phyloP scores from a whole-genome alignment of 2,797 vertebrate genomes.

The Otolemur crassicaudatus region DNA sequence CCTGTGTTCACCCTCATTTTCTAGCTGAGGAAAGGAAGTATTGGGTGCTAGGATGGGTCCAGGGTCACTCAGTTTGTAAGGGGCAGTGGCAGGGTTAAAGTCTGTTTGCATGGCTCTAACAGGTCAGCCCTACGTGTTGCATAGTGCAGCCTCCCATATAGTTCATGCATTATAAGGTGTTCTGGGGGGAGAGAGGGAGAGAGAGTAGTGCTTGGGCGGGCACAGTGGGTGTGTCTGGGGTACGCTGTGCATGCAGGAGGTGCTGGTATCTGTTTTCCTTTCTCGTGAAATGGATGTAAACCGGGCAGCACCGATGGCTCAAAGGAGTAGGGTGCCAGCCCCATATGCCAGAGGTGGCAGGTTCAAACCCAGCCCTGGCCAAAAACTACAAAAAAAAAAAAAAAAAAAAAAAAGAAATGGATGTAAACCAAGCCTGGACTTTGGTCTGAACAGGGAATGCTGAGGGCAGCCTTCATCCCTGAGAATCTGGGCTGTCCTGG shows the following conservation, averaged over 20 bases:
- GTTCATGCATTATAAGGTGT: not conserved
- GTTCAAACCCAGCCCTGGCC: no score
- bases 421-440: not conserved
- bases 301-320: no score
- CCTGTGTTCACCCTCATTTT: not conserved
- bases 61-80: not conserved
- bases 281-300: not conserved
- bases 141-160: fast-evolving
- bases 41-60: not conserved
- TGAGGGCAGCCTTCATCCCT: not conserved
- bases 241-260: not conserved
- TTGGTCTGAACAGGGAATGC: not conserved
- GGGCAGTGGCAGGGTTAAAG: not conserved
- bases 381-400: no score
- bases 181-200: not conserved
- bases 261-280: not conserved
- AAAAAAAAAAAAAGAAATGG: not conserved
- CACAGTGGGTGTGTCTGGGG: fast-evolving
- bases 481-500: not conserved
- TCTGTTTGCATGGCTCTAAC: not conserved
- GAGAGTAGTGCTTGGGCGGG: not conserved
- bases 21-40: not conserved
- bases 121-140: not conserved
- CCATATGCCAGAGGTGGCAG: no score
- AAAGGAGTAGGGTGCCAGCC: no score